Conservation (phyloP, 1,140 invertebrate genomes). For the Tribolium madens region DNA sequence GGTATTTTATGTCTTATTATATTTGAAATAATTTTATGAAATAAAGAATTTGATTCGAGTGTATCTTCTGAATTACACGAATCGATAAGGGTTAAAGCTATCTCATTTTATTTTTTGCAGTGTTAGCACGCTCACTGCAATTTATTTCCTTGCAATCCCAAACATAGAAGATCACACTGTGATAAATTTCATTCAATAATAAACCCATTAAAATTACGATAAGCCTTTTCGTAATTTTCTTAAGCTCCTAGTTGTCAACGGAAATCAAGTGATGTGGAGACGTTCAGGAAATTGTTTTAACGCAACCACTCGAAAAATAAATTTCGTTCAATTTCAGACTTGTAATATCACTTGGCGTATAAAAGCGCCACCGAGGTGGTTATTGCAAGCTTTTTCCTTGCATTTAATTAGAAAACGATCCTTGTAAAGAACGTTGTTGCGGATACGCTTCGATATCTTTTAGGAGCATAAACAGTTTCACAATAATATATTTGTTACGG, state of each 20-base stretch:
- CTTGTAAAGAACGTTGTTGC: slow-evolving; percentile 31
- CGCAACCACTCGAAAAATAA: slow-evolving; percentile 16
- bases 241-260: background rate
- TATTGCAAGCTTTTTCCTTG: slow-evolving; percentile 28
- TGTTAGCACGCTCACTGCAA: slow-evolving; percentile 29
- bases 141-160: slow-evolving; percentile 30
- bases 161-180: slow-evolving; percentile 7
- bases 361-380: slow-evolving; percentile 27
- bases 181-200: slow-evolving; percentile 27
- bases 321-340: slow-evolving; percentile 23
- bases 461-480: slow-evolving; percentile 20
- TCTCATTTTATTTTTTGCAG: slow-evolving; percentile 35
- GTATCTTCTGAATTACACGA: slow-evolving; percentile 2
- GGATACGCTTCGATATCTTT: slow-evolving; percentile 28
- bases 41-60: background rate
- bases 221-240: background rate
- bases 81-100: slow-evolving; percentile 23
- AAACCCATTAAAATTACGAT: slow-evolving; percentile 24
- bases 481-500: slow-evolving; percentile 25
- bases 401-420: slow-evolving; percentile 38
- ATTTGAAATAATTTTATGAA: background rate
- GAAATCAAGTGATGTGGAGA: background rate
- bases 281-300: slow-evolving; percentile 3
- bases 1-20: background rate
- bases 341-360: background rate